phyloP scores from a whole-genome alignment of 1,140 invertebrate genomes.

The Drosophila nannoptera region DNA sequence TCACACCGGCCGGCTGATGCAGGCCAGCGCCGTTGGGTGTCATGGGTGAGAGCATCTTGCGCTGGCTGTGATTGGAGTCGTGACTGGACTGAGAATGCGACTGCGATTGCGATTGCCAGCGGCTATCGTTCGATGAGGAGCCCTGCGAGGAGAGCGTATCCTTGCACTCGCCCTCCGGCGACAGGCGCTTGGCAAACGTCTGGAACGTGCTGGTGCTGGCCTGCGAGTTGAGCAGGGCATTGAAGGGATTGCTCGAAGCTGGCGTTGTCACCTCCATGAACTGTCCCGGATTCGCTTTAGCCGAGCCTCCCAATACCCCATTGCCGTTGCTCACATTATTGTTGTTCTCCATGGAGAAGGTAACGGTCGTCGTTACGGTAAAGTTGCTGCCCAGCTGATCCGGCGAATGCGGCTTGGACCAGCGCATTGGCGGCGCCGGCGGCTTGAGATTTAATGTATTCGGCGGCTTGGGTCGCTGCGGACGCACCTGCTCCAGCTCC shows the following conservation, averaged over 20 bases:
- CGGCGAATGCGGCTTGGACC: constrained; percentile 83
- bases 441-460: constrained; percentile 87
- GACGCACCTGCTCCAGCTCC: constrained; percentile 79
- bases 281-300: constrained; percentile 67
- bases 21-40: constrained; percentile 35
- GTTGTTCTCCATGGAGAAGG: constrained; percentile 85
- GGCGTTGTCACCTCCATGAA: constrained; percentile 78
- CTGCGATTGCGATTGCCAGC: constrained; percentile 56
- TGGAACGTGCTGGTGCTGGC: constrained; percentile 74
- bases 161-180: constrained; percentile 80
- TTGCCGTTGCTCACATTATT: constrained; percentile 28
- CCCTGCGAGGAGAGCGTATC: constrained; percentile 80
- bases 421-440: constrained; percentile 83
- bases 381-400: constrained; percentile 82
- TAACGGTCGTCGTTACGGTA: constrained; percentile 89
- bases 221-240: constrained; percentile 64
- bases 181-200: constrained; percentile 80
- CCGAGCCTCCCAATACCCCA: background rate
- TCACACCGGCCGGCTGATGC: constrained; percentile 17
- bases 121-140: constrained; percentile 79
- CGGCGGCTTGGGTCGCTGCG: constrained; percentile 88
- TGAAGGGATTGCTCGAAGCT: constrained; percentile 66
- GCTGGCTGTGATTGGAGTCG: constrained; percentile 64
- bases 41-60: constrained; percentile 64
- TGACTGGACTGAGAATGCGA: constrained; percentile 45